Base-by-base conservation (phyloP, 2,888 invertebrate species). In the Spilosoma lubricipeda region DNA sequence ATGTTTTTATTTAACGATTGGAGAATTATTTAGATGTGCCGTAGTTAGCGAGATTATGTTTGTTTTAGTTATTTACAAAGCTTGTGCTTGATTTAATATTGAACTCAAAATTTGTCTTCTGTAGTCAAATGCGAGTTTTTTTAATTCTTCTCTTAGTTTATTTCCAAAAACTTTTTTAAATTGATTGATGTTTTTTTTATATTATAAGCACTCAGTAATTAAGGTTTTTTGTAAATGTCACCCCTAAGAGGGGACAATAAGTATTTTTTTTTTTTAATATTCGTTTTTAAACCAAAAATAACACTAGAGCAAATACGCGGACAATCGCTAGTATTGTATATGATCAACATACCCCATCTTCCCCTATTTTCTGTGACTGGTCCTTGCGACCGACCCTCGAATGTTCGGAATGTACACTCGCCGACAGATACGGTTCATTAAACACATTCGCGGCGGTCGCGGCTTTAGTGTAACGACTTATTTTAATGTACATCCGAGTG, bases 391-490 rank as follows among this genome's bases (percentile, higher is more conserved):
- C 73, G 75, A 81, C 84, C 84, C 81, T 73, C 74, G 30, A 70
- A 63, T 69, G 66, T 39, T 67, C 65, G 45, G 77, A 75, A 74
- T 70, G 82, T 77, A 80, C 79, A 82, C 45, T 77, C 81, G 76
- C 65, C 67, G 71, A 39, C 80, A 72, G 30, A 56, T 67, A 80
- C 76, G 85, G 77, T 85, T 85, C 84, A 85, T 85, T 85, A 71
- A 85, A 85, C 85, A 74, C 81, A 80, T 85, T 85, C 77, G 84
- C 71, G 64, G 78, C 77, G 83, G 80, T 83, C 70, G 82, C 76
- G 78, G 78, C 52, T 77, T 69, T 65, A 64, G 74, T 76, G 70
- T 70, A 66, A 70, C 69, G 76, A 79, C 75, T 80, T 76, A 75
- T 77, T 81, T 76, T 66, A 72, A 71, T 59, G 82, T 82, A 83